These are phyloP conservation scores for Conus betulinus DNA, from an alignment of 1,140 invertebrate species.

Conservation along the genomic window DNA sequence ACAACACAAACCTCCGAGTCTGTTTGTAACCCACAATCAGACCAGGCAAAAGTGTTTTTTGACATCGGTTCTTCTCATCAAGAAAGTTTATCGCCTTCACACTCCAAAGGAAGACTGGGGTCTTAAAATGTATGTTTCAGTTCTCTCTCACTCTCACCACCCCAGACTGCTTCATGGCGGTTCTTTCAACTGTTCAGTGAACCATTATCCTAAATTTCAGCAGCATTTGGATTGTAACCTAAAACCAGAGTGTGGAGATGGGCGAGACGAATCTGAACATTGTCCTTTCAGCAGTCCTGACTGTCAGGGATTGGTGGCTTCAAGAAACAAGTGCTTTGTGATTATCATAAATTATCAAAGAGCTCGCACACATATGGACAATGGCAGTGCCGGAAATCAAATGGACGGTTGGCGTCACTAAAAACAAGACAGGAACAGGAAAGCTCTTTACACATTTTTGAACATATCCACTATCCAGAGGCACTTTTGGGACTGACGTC, in stretches of 20 bases:
- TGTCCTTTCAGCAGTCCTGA: slow-evolving; percentile 26
- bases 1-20: background rate
- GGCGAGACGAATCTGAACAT: slow-evolving; percentile 3
- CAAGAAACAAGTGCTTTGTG: background rate
- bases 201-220: background rate
- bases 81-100: too few relatives aligned
- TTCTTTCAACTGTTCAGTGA: background rate
- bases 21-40: background rate
- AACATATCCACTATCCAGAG: too few relatives aligned
- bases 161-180: background rate
- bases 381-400: background rate
- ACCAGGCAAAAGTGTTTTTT: background rate
- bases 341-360: background rate
- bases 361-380: background rate
- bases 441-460: background rate
- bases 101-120: too few relatives aligned
- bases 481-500: too few relatives aligned
- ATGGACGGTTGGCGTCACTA: background rate
- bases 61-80: background rate
- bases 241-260: slow-evolving; percentile 9
- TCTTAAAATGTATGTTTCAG: background rate
- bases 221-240: slow-evolving; percentile 18
- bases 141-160: background rate
- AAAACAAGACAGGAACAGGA: background rate
- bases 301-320: background rate